These are phyloP conservation scores for Vipera ursinii DNA, from an alignment of 2,797 vertebrate genomes.

Conservation along the genomic window DNA sequence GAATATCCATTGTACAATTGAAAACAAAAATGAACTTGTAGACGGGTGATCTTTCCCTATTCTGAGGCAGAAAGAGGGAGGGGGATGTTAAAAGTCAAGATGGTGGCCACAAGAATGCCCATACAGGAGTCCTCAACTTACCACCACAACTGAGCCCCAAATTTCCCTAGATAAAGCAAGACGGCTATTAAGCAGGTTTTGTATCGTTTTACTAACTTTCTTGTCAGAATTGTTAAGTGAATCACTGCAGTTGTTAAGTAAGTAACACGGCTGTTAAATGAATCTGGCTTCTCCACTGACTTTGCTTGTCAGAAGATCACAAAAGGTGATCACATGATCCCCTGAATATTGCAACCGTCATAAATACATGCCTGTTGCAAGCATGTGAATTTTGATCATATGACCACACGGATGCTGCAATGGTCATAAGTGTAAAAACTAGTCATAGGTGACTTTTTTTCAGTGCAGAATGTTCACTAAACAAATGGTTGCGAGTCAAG, in stretches of 20 bases:
- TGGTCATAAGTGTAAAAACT: too few species aligned
- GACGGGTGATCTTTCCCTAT: neutral
- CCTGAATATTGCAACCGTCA: neutral
- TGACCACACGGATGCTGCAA: too few species aligned
- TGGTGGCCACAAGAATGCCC: neutral
- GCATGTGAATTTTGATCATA: too few species aligned
- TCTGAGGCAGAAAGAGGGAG: neutral
- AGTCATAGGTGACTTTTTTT: too few species aligned
- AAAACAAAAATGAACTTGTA: neutral
- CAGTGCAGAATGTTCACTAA: too few species aligned
- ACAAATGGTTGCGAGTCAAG: too few species aligned
- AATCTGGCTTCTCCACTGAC: neutral
- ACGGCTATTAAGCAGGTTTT: neutral
- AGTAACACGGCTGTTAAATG: neutral
- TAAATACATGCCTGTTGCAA: neutral
- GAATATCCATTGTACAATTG: neutral
- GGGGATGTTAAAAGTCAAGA: neutral
- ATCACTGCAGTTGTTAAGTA: neutral
- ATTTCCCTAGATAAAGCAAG: neutral
- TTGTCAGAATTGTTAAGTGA: neutral
- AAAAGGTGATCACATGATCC: neutral
- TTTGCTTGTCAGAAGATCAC: neutral
- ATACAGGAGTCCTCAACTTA: neutral
- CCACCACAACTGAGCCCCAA: neutral
- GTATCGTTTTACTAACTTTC: neutral